Percentiles rank a stretch among this genome's conserved stretches.
Conservation (phyloP, 1,140 invertebrate species). For the Pollicipes pollicipes region DNA sequence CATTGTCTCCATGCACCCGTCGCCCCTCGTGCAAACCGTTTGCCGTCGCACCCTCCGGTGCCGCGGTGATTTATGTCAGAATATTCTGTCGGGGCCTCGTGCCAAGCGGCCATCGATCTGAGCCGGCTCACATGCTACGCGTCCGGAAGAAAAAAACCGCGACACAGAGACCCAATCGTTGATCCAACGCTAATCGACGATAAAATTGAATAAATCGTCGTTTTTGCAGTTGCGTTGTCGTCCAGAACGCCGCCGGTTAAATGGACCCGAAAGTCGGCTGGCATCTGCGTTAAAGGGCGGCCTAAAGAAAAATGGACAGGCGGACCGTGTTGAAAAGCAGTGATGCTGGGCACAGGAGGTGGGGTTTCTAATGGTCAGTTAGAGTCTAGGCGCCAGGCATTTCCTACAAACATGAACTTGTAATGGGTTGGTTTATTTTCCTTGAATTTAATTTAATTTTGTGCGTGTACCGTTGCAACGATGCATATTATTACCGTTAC, state of each 20-base stretch:
- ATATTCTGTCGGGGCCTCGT: background rate
- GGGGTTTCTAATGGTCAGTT: too few relatives aligned
- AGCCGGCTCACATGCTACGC: background rate
- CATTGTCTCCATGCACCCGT: too few relatives aligned
- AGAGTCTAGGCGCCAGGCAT: too few relatives aligned
- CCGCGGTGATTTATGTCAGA: background rate
- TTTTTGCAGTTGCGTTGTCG: background rate
- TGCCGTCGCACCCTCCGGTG: background rate
- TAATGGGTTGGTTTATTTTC: too few relatives aligned
- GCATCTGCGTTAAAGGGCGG: background rate
- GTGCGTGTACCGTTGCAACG: too few relatives aligned
- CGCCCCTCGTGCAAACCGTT: background rate
- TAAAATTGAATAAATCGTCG: constrained; percentile 1
- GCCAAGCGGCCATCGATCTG: background rate
- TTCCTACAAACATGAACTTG: too few relatives aligned
- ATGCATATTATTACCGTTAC: too few relatives aligned
- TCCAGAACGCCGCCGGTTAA: background rate
- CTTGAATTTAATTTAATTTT: too few relatives aligned
- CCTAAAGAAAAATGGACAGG: background rate
- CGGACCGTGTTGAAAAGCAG: too few relatives aligned
- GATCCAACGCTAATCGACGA: background rate
- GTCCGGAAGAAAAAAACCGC: background rate
- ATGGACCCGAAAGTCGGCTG: background rate
- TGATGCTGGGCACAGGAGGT: too few relatives aligned
- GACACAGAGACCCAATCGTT: background rate